phyloP scores from a whole-genome alignment of 2,888 invertebrate genomes.

The Rhaphigaster nebulosa region DNA sequence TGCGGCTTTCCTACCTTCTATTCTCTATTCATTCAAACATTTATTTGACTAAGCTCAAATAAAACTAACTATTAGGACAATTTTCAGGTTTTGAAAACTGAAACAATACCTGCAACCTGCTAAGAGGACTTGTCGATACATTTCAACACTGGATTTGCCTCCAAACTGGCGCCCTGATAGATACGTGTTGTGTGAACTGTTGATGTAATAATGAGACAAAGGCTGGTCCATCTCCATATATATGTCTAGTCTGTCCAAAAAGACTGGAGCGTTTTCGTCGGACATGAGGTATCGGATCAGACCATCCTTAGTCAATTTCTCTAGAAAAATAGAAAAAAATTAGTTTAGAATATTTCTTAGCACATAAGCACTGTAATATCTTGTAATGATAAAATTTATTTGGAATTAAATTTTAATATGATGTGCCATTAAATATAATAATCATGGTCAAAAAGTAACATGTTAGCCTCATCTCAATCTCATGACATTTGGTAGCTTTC shows the following conservation, averaged over 20 bases:
- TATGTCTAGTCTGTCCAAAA: slow-evolving; percentile 96
- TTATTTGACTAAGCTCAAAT: too few species aligned
- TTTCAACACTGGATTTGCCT: slow-evolving; percentile 97
- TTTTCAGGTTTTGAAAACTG: neutral
- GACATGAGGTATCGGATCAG: slow-evolving; percentile 99
- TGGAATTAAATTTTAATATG: too few species aligned
- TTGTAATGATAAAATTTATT: too few species aligned
- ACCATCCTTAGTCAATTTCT: slow-evolving; percentile 92
- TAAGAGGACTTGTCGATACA: slow-evolving; percentile 96
- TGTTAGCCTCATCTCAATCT: too few species aligned
- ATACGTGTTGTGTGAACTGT: slow-evolving; percentile 98
- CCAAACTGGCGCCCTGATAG: slow-evolving; percentile 96
- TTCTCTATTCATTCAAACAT: too few species aligned
- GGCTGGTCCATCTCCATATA: slow-evolving; percentile 99
- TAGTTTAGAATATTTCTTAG: neutral
- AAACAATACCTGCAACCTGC: slow-evolving; percentile 90
- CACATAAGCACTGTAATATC: too few species aligned
- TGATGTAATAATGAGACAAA: slow-evolving; percentile 97
- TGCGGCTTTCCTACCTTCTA: too few species aligned
- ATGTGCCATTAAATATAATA: too few species aligned
- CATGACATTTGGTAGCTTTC: too few species aligned
- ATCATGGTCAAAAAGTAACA: too few species aligned
- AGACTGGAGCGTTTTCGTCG: slow-evolving; percentile 99
- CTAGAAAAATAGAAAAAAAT: slow-evolving; percentile 70
- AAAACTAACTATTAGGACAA: slow-evolving; percentile 64